Conservation (phyloP, 2,888 invertebrate genomes). For the Patella caerulea region DNA sequence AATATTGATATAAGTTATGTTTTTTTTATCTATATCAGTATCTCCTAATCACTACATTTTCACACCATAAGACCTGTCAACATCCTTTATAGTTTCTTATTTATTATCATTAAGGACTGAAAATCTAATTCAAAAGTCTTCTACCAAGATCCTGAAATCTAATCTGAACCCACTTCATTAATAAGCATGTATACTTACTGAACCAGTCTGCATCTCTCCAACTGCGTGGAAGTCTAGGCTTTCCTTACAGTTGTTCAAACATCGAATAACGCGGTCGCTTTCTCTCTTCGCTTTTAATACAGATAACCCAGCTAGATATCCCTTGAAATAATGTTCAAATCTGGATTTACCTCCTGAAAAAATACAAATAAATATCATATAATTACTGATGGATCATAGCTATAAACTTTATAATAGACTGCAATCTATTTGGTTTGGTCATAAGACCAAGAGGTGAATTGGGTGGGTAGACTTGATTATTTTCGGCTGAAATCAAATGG, state of each 20-base stretch:
- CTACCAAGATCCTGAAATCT: too few relatives aligned
- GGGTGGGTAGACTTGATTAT: neutral
- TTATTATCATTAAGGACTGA: too few relatives aligned
- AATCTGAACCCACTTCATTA: too few relatives aligned
- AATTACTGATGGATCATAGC: neutral
- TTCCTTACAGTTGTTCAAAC: slow-evolving; percentile 70
- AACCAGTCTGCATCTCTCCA: slow-evolving; percentile 85
- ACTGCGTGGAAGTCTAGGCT: slow-evolving; percentile 76
- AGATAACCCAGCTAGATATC: slow-evolving; percentile 90
- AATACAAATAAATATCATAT: neutral
- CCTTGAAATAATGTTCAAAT: slow-evolving; percentile 90
- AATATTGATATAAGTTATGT: too few relatives aligned
- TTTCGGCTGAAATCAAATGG: too few relatives aligned
- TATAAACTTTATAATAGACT: neutral
- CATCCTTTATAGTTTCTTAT: too few relatives aligned
- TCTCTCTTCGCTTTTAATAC: slow-evolving; percentile 75
- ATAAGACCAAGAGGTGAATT: neutral
- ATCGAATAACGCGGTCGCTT: slow-evolving; percentile 66
- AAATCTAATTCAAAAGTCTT: too few relatives aligned
- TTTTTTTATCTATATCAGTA: too few relatives aligned
- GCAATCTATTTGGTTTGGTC: neutral
- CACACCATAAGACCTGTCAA: too few relatives aligned
- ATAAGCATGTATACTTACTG: slow-evolving; percentile 72
- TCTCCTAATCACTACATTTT: too few relatives aligned
- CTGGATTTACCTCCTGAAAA: slow-evolving; percentile 85